Evolutionary conservation across 2,113 vertebrate genomes (phyloP), one percentile per base, ranked within the genome.

Genomic region (Microcebus tavaratra): DNA sequence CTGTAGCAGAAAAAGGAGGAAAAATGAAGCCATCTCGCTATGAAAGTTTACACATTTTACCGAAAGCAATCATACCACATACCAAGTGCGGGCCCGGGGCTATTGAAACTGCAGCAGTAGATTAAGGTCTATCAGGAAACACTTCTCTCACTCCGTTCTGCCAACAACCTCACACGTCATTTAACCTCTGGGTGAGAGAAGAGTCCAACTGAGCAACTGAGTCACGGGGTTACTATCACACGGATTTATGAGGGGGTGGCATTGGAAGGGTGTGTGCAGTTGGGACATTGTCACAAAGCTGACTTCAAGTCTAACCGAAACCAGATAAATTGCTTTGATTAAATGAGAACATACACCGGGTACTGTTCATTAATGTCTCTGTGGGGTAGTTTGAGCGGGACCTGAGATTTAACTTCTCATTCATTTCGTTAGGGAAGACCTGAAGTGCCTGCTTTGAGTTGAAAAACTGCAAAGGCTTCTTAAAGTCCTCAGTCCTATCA

Each of bases 221-320:
- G 29, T 0, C 8, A 15, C 2, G 1, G 34, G 48, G 5, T 17
- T 3, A 11, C 29, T 0, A 6, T 8, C 15, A 3, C 0, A 1
- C 6, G 10, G 17, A 3, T 1, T 17, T 12, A 5, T 8, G 23
- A 15, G 12, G 8, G 12, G 59, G 15, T 4, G 4, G 50, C 25
- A 8, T 6, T 8, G 3, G 29, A 70, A 36, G 53, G 42, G 27
- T 2, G 1, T 39, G 34, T 8, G 70, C 5, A 2, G 42, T 36
- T 42, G 9, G 7, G 36, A 34, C n/a, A 2, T 10, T 8, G 25
- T 36, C 48, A 8, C 3, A 42, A 59, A 48, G 57, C 27, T 29
- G 45, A 7, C 34, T 90, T 23, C 48, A 25, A 23, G 70, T 11
- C 11, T 8, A 17, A 17, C 20, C 57, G 27, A 91, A 23, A 42